A percentile compares a stretch with the other conserved stretches of the same genome.
These are phyloP conservation scores for Alviniconcha strummeri DNA, from an alignment of 2,888 invertebrate species.

Conservation along the genomic window DNA sequence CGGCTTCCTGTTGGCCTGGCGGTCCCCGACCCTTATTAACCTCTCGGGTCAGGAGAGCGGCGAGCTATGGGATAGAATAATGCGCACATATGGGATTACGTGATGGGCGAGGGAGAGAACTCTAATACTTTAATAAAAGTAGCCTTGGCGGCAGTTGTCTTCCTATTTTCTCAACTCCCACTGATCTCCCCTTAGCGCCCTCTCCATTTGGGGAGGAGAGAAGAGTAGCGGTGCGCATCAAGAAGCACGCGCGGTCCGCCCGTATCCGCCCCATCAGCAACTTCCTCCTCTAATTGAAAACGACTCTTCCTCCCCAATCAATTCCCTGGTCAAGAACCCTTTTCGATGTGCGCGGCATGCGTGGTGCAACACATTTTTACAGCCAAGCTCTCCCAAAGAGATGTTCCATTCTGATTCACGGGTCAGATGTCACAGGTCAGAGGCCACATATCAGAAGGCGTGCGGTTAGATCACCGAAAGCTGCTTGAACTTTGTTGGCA, in stretches of 20 bases:
- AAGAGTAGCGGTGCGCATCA: constrained; percentile 11
- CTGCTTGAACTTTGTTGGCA: too few relatives aligned
- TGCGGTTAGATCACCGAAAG: too few relatives aligned
- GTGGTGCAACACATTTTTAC: constrained; percentile 1
- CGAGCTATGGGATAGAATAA: constrained; percentile 14
- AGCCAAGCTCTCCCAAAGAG: too few relatives aligned
- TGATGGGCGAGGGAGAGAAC: constrained; percentile 8
- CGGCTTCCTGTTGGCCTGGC: background rate
- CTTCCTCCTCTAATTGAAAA: constrained; percentile 4
- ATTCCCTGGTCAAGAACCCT: background rate
- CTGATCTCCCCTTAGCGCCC: constrained; percentile 23
- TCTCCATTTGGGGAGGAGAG: constrained; percentile 8
- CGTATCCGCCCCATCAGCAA: constrained; percentile 8
- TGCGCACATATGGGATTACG: constrained; percentile 34
- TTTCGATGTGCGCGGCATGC: background rate
- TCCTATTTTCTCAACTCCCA: constrained; percentile 8
- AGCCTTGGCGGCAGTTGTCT: constrained; percentile 25
- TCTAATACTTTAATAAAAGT: constrained; percentile 16
- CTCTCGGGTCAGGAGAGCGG: constrained; percentile 17
- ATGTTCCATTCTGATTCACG: too few relatives aligned
- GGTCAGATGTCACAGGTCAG: too few relatives aligned
- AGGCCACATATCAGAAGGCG: too few relatives aligned
- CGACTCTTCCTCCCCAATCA: background rate
- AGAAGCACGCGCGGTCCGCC: constrained; percentile 10
- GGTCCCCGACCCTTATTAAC: constrained; percentile 27